Evolutionary conservation across 2,797 vertebrate genomes (phyloP).

Genomic region (Echeneis naucrates): DNA sequence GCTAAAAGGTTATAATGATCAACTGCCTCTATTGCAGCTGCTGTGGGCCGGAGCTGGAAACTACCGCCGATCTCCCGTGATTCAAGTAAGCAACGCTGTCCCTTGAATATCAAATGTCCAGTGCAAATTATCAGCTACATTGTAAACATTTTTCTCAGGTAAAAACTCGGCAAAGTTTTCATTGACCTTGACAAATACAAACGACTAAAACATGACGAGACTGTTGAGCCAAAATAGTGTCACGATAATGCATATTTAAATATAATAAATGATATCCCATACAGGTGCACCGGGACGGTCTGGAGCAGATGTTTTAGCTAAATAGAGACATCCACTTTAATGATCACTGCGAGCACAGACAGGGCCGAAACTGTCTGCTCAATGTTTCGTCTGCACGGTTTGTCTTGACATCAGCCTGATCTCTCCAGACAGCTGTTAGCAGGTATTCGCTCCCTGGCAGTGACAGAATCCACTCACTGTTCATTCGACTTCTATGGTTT

Average conservation of each 20-base stretch:
- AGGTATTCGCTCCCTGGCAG: too few relatives aligned
- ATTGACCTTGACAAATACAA: too few relatives aligned
- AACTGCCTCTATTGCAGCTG: too few relatives aligned
- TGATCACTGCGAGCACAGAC: background rate
- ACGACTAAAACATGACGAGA: background rate
- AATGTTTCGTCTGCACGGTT: background rate
- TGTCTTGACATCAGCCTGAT: conserved; percentile 3
- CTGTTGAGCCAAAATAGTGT: background rate
- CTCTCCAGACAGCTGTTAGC: background rate
- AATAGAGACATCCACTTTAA: conserved; percentile 8
- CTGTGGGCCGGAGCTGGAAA: too few relatives aligned
- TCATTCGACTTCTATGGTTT: too few relatives aligned
- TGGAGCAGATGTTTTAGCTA: background rate
- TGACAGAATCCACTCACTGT: too few relatives aligned
- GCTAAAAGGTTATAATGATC: too few relatives aligned
- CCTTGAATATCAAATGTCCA: too few relatives aligned
- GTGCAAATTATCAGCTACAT: too few relatives aligned
- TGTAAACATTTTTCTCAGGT: background rate
- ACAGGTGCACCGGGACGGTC: background rate
- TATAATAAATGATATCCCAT: background rate
- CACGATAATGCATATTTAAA: background rate
- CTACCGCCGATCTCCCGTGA: too few relatives aligned
- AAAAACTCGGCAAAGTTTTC: too few relatives aligned
- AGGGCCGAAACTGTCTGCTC: conserved; percentile 3
- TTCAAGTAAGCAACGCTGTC: too few relatives aligned